phyloP scores from a whole-genome alignment of 2,113 vertebrate species.

The Bubalus kerabau region DNA sequence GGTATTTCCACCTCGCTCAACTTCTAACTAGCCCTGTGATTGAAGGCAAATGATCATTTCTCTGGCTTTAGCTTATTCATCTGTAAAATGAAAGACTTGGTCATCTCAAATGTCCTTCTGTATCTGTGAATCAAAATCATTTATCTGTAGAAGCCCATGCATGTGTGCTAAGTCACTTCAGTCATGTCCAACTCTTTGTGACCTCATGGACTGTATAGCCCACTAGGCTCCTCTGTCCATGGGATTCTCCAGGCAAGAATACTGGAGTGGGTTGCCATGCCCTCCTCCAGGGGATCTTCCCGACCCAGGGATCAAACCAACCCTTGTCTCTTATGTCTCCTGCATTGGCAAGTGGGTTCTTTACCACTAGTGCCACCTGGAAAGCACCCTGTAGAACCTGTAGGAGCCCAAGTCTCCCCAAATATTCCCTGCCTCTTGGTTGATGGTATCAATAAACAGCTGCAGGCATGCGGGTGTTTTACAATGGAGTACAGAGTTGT shows the following conservation, averaged over 20 bases:
- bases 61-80: not conserved
- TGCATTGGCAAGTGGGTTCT: not conserved
- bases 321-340: not conserved
- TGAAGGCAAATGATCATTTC: not conserved
- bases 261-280: not conserved
- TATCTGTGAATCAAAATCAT: not conserved
- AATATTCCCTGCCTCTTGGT: not conserved
- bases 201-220: not conserved
- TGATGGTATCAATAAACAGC: not conserved
- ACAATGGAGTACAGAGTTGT: not conserved
- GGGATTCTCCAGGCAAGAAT: not conserved
- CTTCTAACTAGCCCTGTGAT: not conserved
- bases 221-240: not conserved
- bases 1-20: not conserved
- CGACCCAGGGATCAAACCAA: not conserved
- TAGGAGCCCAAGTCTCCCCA: not conserved
- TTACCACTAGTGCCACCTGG: not conserved
- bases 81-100: not conserved
- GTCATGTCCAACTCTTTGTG: not conserved
- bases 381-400: not conserved
- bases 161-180: not conserved
- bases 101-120: not conserved
- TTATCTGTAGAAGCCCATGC: not conserved
- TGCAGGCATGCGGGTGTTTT: not conserved
- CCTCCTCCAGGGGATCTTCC: not conserved